Base-by-base conservation (phyloP, 2,888 invertebrate species). In the Drosophila seclusa region DNA sequence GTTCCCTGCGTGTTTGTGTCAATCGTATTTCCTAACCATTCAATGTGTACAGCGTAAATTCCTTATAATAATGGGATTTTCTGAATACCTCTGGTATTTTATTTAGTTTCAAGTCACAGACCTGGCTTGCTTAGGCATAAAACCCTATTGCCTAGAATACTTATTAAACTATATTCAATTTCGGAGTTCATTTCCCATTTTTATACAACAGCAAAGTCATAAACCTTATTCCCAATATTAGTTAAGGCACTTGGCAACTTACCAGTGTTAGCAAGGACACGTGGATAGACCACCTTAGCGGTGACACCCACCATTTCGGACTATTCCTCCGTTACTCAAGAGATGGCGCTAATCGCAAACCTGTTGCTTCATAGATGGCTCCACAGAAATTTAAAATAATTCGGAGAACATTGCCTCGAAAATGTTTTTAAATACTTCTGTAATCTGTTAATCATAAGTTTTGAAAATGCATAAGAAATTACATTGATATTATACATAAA, bases 141-240 rank as follows among this genome's bases (percentile, higher is more conserved):
- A 10, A 4, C 21, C 40, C 11, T 21, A 16, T 0, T 38, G n/a
- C 6, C 34, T 6, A 16, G 18, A 36, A 18, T 53, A 38, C 0
- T 38, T 38, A 32, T 4, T 11, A 60, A 53, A 11, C 4, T 6
- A 21, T 16, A 13, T 4, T 6, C 2, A 6, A 0, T 6, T 65
- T 65, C 64, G 53, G 45, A 67, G n/a, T 32, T 5, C 0, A 65
- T 54, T 45, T 48, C 53, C 53, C n/a, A n/a, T 13, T 32, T 4
- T 21, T 24, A 1, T 6, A 11, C 32, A 13, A 1, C 6, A 24
- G 10, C 27, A 24, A 6, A 57, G 8, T n/a, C n/a, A 38, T 13
- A 0, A 2, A n/a, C 18, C 10, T 13, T 27, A 6, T 31, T 57
- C 2, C 16, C 8, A n/a, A 13, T 57, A 1, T 24, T 24, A 42